Conservation (phyloP, 2,888 invertebrate species). For the Abscondita cerata region DNA sequence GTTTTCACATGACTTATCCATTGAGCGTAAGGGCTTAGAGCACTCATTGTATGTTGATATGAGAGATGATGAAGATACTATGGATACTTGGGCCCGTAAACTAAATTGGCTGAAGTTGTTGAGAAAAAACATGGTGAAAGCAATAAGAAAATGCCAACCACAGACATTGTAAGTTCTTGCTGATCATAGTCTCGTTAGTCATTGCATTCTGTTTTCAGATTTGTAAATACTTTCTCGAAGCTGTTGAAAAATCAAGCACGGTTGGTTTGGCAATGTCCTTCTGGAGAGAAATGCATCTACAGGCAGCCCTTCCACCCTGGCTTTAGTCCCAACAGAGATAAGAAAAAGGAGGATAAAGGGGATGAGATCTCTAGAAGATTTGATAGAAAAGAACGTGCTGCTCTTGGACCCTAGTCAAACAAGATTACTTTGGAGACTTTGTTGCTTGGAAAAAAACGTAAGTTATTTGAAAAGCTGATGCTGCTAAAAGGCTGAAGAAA, state of each 20-base stretch:
- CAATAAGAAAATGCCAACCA: constrained; percentile 82
- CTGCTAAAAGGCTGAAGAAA: constrained; percentile 80
- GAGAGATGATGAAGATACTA: constrained; percentile 82
- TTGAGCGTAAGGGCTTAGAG: constrained; percentile 97
- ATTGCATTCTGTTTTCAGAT: constrained; percentile 83
- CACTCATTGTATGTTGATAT: constrained; percentile 94
- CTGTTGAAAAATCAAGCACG: constrained; percentile 97
- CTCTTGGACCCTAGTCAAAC: constrained; percentile 85
- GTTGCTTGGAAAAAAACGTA: constrained; percentile 97
- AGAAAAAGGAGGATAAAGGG: constrained; percentile 86
- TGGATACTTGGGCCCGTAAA: constrained; percentile 99
- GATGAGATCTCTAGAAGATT: constrained; percentile 89
- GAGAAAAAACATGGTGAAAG: constrained; percentile 90
- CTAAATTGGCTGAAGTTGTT: constrained; percentile 93
- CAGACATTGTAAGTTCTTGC: constrained; percentile 92
- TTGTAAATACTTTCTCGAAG: constrained; percentile 97
- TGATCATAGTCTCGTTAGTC: too few species aligned
- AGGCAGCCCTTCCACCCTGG: constrained; percentile 92
- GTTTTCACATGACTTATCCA: constrained; percentile 95
- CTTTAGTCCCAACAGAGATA: constrained; percentile 92
- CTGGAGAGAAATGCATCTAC: constrained; percentile 91
- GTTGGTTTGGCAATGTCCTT: constrained; percentile 99
- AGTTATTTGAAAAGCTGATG: constrained; percentile 82
- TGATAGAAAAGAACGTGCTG: constrained; percentile 93
- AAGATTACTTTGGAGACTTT: constrained; percentile 95